Base-by-base conservation (phyloP, 2,113 vertebrate species). In the Lamprotornis superbus region DNA sequence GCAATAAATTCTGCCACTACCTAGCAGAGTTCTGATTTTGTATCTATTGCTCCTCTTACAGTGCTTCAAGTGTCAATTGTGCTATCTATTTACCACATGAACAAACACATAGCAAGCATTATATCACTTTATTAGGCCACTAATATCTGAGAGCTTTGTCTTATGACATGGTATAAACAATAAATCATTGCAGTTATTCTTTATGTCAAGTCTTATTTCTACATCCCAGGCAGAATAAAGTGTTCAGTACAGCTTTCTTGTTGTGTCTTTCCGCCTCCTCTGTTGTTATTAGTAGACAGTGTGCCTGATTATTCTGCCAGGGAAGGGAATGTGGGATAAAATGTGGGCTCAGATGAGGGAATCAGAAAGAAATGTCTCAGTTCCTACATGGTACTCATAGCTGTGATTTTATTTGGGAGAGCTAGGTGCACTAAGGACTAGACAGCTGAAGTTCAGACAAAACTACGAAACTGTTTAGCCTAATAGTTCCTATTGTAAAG, bases 151-250 rank as follows among this genome's bases (percentile, higher is more conserved):
- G 37, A 92, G 68, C 71, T 96, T 93, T 93, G 63, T 88, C 75
- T 70, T 96, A 86, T 57, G 68, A 83, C n/a, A 70, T 47, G 21
- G 35, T 90, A 52, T 88, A 81, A 95, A 86, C 83, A 89, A 92
- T 96, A 88, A 96, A 93, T 93, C 94, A 40, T 92, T 95, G 95
- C 80, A 68, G 92, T 96, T 93, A 92, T 68, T 95, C 88, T 90
- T 87, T 63, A 81, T 53, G 85, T 93, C 94, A 96, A 78, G n/a
- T 50, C 65, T 90, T 86, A 88, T 96, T 97, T 93, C 79, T 77
- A n/a, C 69, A 63, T 87, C 60, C 18, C 23, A 55, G 85, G 63
- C 35, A 94, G 68, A 93, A 90, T 78, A 60, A 93, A 96, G 56
- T 59, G 70, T 65, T 93, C 0, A 4, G 84, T 83, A 44, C 63